A percentile compares a stretch with the other conserved stretches of the same genome.
phyloP scores from a whole-genome alignment of 2,797 vertebrate genomes.

The Tenualosa ilisha region DNA sequence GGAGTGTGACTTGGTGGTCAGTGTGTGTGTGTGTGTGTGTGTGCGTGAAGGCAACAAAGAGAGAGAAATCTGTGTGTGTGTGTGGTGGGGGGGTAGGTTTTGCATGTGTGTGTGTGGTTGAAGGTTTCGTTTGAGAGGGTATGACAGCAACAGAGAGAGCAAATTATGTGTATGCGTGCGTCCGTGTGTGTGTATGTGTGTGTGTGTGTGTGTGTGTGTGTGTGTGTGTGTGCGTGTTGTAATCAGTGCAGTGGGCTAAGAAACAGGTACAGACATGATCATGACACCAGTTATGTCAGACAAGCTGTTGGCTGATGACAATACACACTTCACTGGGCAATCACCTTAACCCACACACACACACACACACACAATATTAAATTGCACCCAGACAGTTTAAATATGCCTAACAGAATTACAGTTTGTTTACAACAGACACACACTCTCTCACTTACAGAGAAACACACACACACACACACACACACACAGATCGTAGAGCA shows the following conservation, averaged over 20 bases:
- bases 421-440: too few species aligned
- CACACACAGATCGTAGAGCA: too few species aligned
- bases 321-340: conserved; percentile 31
- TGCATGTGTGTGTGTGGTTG: not conserved
- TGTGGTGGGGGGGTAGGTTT: not conserved
- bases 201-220: conserved; percentile 9
- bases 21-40: too few species aligned
- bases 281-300: not conserved
- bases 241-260: not conserved
- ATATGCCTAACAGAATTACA: too few species aligned
- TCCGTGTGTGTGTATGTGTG: conserved; percentile 28
- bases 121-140: too few species aligned
- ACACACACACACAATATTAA: not conserved
- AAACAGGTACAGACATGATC: not conserved
- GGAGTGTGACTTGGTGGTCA: not conserved
- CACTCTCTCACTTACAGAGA: not conserved
- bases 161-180: too few species aligned
- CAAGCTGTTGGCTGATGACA: conserved; percentile 19
- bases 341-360: conserved; percentile 22
- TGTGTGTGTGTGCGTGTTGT: conserved; percentile 29
- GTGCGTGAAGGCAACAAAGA: too few species aligned
- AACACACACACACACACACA: too few species aligned
- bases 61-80: too few species aligned
- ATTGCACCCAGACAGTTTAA: too few species aligned
- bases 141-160: too few species aligned